Base-by-base conservation (phyloP, 2,797 vertebrate genomes). In the Silurus lanzhouensis region DNA sequence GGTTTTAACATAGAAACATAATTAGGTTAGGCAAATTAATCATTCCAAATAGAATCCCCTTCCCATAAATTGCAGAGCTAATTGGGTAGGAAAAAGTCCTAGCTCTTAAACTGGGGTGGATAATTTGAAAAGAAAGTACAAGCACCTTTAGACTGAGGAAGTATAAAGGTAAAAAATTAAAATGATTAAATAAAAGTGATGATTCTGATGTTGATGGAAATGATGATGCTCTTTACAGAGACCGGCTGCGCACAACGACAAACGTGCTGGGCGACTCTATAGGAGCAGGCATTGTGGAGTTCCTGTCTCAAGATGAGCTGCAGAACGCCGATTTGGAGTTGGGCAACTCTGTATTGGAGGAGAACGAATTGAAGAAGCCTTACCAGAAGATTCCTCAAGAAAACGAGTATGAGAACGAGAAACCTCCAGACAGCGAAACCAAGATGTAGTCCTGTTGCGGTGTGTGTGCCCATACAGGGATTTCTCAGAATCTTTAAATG, bases 241-340 rank as follows among this genome's bases (percentile, higher is more conserved):
- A 99, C 91, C 97, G 98, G 46, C 95, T 99, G 19, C 97, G 98
- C 20, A 99, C 98, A 82, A 99, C 97, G 19, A 99, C 98, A 86
- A 99, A 99, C 0, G 98, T 99, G 44, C 80, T 99, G 91, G 98
- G 98, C 58, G 98, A 99, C 78, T 99, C 98, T 0, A 96, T 99
- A 0, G 98, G 98, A 58, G 98, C 98, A 0, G 98, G 98, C 52
- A 99, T 99, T 5, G 95, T 99, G n/a, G 97, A 99, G 92, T 97
- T 99, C 84, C 93, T 99, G 88, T 99, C 98, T 38, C 93, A 96
- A 57, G 96, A 98, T 0, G 98, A 99, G 92, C 95, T 99, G 55
- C 96, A 96, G 93, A 95, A 90, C 89, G 93, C 81, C 71, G 98
- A 99, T 75, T 94, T 95, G 19, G 98, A 99, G 90, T 97, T 98